Evolutionary conservation across 1,140 invertebrate genomes (phyloP).

Genomic region (Drosophila lacteicornis): DNA sequence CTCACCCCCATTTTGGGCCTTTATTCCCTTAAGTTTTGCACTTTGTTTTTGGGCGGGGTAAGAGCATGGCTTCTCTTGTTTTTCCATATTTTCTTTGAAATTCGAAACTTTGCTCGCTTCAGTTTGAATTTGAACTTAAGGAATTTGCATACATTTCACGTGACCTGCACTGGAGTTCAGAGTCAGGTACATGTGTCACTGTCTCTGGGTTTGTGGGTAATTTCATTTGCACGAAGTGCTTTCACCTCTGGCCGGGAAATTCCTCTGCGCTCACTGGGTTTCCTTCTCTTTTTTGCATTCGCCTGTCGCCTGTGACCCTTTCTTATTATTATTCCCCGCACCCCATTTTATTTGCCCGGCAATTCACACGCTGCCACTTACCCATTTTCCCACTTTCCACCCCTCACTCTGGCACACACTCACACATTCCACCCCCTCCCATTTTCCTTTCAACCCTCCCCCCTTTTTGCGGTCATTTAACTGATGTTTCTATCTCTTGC

Average conservation of each 20-base stretch:
- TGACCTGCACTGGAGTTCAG: slow-evolving; percentile 25
- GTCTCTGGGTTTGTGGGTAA: slow-evolving; percentile 41
- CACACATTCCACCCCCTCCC: slow-evolving; percentile 10
- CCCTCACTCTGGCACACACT: background rate
- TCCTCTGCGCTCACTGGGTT: slow-evolving; percentile 9
- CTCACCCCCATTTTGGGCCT: slow-evolving; percentile 11
- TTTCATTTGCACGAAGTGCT: slow-evolving; percentile 48
- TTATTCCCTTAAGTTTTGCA: slow-evolving; percentile 30
- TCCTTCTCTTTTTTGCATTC: slow-evolving; percentile 35
- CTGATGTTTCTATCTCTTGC: slow-evolving; percentile 69
- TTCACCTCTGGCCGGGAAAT: slow-evolving; percentile 18
- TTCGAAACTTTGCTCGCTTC: slow-evolving; percentile 50
- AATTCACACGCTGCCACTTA: slow-evolving; percentile 66
- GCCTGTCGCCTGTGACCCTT: slow-evolving; percentile 18
- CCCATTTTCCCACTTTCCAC: slow-evolving; percentile 25
- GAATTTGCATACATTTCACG: slow-evolving; percentile 49
- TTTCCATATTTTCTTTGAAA: slow-evolving; percentile 61
- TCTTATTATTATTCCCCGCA: slow-evolving; percentile 44
- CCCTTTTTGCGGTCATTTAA: slow-evolving; percentile 71
- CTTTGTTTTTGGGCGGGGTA: slow-evolving; percentile 17
- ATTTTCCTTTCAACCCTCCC: background rate
- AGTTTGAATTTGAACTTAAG: slow-evolving; percentile 10
- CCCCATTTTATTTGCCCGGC: slow-evolving; percentile 65
- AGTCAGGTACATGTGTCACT: slow-evolving; percentile 23
- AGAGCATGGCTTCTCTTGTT: slow-evolving; percentile 8